Conservation (phyloP, 2,888 invertebrate species). For the Orthosia cruda region DNA sequence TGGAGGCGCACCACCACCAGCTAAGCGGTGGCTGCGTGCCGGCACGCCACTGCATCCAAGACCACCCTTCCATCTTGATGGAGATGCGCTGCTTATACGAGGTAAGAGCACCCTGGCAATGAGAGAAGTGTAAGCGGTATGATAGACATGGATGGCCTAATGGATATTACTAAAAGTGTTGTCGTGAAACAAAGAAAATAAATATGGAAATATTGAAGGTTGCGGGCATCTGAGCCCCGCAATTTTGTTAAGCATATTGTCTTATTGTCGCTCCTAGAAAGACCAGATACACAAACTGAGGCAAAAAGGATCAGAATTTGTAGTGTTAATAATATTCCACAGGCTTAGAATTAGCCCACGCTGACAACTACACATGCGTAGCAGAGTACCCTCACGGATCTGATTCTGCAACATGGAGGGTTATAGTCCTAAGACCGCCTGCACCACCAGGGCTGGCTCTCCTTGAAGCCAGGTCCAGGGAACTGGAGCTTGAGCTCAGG, state of each 20-base stretch:
- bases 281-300: neutral
- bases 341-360: slow-evolving; percentile 94
- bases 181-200: neutral
- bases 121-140: neutral
- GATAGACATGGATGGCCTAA: neutral
- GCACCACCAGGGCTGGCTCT: slow-evolving; percentile 93
- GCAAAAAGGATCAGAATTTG: neutral
- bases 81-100: slow-evolving; percentile 93
- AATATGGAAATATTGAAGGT: neutral
- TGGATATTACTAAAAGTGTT: neutral
- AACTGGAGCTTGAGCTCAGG: slow-evolving; percentile 86
- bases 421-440: slow-evolving; percentile 95
- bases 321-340: slow-evolving; percentile 18
- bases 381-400: slow-evolving; percentile 96
- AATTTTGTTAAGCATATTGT: too few species aligned
- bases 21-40: slow-evolving; percentile 94
- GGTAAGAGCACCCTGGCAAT: slow-evolving; percentile 81
- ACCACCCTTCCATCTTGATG: slow-evolving; percentile 93
- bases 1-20: slow-evolving; percentile 95
- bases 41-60: slow-evolving; percentile 93
- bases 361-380: slow-evolving; percentile 96
- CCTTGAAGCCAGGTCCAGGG: slow-evolving; percentile 85
- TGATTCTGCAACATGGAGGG: slow-evolving; percentile 95
- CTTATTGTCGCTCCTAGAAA: neutral
- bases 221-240: too few species aligned